phyloP scores from a whole-genome alignment of 2,113 vertebrate genomes.

The Orycteropus afer region DNA sequence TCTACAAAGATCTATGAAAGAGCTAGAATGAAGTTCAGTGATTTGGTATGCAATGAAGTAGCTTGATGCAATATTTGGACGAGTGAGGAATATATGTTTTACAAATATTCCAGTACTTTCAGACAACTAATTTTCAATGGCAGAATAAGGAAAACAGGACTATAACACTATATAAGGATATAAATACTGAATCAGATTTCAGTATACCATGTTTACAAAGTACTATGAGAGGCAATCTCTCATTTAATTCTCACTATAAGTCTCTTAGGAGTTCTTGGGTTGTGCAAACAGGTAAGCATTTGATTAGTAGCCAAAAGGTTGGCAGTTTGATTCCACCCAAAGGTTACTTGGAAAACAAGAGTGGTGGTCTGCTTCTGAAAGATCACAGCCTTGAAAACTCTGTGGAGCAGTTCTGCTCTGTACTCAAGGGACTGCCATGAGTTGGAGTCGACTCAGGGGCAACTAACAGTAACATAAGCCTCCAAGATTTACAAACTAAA shows the following conservation, averaged over 20 bases:
- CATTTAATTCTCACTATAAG: background rate
- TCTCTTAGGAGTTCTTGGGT: background rate
- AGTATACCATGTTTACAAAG: background rate
- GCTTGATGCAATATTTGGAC: background rate
- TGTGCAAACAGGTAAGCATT: background rate
- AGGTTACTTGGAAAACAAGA: background rate
- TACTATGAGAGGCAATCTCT: background rate
- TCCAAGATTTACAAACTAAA: background rate
- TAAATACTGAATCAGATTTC: background rate
- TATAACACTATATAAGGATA: background rate
- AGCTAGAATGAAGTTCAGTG: background rate
- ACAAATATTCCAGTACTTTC: background rate
- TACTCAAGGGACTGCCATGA: background rate
- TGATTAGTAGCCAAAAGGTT: background rate
- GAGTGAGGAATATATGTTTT: background rate
- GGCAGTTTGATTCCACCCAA: background rate
- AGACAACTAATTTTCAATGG: background rate
- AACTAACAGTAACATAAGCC: background rate
- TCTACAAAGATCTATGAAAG: background rate
- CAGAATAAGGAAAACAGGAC: background rate
- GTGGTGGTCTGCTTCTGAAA: background rate
- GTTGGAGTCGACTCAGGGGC: background rate
- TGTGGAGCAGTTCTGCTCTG: background rate
- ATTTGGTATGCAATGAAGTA: slow-evolving; percentile 21
- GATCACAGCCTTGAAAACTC: background rate